These are phyloP conservation scores for Fragum whitleyi DNA, from an alignment of 2,888 invertebrate genomes.

Conservation along the genomic window DNA sequence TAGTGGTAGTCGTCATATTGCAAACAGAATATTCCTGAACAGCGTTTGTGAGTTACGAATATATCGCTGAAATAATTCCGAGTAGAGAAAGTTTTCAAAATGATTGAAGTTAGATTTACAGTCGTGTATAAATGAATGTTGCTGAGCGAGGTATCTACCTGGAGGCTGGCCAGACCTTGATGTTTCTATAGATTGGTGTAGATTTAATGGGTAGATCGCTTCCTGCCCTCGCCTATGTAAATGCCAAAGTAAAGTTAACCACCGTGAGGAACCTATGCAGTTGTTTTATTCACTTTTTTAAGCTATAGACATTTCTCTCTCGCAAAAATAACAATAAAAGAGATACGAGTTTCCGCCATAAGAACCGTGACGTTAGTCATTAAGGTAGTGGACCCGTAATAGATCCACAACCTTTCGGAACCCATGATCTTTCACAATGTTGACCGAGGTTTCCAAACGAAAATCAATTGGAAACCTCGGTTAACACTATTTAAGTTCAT, in stretches of 20 bases:
- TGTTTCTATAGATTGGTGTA: neutral
- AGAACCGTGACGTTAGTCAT: no score
- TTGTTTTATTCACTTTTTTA: no score
- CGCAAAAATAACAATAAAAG: no score
- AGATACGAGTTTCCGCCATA: no score
- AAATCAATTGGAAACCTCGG: no score
- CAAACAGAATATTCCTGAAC: neutral
- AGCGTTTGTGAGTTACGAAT: no score
- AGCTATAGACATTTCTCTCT: no score
- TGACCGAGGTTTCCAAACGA: no score
- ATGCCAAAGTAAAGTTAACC: neutral
- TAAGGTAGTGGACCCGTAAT: no score
- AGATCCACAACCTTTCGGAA: no score
- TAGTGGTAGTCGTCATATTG: constrained; percentile 10
- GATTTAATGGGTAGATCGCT: constrained; percentile 22
- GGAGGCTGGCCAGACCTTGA: neutral
- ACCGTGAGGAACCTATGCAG: neutral
- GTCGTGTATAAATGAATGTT: neutral
- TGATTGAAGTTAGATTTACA: constrained; percentile 6
- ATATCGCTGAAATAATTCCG: neutral
- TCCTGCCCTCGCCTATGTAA: constrained; percentile 11
- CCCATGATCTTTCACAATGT: no score
- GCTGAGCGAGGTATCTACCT: constrained; percentile 1
- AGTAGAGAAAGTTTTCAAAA: neutral
- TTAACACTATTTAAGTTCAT: no score